Conservation (phyloP, 2,888 invertebrate species). For the Caenorhabditis zanzibari region DNA sequence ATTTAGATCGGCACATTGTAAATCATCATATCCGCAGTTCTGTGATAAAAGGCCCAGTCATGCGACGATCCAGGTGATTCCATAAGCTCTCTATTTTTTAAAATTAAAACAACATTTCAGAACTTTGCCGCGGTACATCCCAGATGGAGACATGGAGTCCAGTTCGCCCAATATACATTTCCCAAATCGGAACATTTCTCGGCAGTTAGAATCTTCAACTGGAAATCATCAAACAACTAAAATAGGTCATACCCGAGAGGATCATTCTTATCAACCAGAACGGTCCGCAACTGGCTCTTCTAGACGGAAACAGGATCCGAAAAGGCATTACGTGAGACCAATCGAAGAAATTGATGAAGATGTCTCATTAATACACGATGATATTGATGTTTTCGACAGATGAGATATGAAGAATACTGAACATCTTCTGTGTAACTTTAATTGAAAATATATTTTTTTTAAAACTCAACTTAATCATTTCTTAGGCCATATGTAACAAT, state of each 20-base stretch:
- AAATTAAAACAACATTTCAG: conserved; percentile 7
- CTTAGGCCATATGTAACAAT: neutral
- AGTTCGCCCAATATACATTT: neutral
- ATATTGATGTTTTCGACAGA: too few species aligned
- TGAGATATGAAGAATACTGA: neutral
- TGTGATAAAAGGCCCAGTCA: conserved; percentile 68
- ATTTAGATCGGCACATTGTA: conserved; percentile 81
- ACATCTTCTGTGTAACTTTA: too few species aligned
- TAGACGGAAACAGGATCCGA: neutral
- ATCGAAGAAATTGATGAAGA: neutral
- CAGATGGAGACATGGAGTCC: conserved; percentile 18
- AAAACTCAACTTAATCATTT: neutral
- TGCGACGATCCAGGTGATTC: conserved; percentile 67
- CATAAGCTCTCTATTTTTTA: neutral
- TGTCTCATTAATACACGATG: neutral
- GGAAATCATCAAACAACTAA: neutral
- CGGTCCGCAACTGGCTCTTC: neutral
- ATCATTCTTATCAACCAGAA: neutral
- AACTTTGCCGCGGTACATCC: conserved; percentile 20
- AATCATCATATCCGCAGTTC: conserved; percentile 78
- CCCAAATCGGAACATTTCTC: neutral
- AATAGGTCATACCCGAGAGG: neutral
- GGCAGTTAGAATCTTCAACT: neutral
- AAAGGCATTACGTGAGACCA: neutral
- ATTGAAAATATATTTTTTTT: neutral